Evolutionary conservation across 2,113 vertebrate species (phyloP).

Genomic region (Oenanthe melanoleuca): DNA sequence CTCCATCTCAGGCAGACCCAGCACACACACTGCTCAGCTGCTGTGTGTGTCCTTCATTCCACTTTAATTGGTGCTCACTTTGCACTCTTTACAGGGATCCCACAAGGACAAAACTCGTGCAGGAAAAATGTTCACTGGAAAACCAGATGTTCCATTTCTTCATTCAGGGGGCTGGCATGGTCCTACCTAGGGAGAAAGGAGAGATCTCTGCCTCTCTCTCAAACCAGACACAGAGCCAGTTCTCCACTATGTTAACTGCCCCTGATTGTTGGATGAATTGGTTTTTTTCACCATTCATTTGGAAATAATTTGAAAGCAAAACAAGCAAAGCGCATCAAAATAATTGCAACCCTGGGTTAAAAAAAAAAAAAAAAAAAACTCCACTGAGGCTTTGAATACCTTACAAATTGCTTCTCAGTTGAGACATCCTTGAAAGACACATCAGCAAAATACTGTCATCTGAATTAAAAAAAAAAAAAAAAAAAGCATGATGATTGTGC

Average conservation of each 20-base stretch:
- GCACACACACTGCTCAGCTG: slow-evolving; percentile 34
- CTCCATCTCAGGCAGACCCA: slow-evolving; percentile 19
- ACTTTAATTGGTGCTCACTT: slow-evolving; percentile 66
- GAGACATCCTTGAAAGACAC: background rate
- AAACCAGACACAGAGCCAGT: background rate
- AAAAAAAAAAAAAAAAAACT: background rate
- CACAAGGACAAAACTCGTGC: slow-evolving; percentile 28
- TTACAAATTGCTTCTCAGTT: background rate
- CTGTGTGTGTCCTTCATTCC: slow-evolving; percentile 37
- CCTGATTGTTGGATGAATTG: background rate
- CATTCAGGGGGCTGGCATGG: background rate
- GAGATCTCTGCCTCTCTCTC: background rate
- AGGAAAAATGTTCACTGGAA: slow-evolving; percentile 15
- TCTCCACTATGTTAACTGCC: background rate
- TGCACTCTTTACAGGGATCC: slow-evolving; percentile 37
- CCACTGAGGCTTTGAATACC: background rate
- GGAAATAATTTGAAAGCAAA: background rate
- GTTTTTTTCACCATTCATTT: background rate
- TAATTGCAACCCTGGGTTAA: background rate
- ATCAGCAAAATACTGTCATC: background rate
- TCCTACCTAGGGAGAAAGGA: background rate
- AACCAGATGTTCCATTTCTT: slow-evolving; percentile 37
- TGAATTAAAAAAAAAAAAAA: background rate
- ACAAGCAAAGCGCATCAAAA: slow-evolving; percentile 19
- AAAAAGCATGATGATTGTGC: background rate